phyloP scores from a whole-genome alignment of 2,797 vertebrate species.

The Arrhamphus sclerolepis region DNA sequence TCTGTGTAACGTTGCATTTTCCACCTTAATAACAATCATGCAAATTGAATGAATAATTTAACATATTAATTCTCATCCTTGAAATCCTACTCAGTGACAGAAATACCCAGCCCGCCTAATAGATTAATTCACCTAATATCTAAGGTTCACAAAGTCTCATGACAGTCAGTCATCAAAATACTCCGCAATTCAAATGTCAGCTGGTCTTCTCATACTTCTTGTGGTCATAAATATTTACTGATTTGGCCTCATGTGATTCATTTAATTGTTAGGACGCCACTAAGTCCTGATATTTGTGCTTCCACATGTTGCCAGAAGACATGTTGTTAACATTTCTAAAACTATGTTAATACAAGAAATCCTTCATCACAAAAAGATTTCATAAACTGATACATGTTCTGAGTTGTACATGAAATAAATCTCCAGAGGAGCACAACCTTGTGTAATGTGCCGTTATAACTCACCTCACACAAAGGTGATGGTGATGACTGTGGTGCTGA shows the following conservation, averaged over 20 bases:
- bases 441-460: constrained; percentile 3
- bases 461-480: constrained; percentile 1
- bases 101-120: not conserved
- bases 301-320: not conserved
- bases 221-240: not conserved
- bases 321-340: not conserved
- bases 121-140: constrained; percentile 17
- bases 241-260: constrained; percentile 23
- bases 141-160: constrained; percentile 24
- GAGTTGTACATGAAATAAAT: not conserved
- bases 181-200: not conserved
- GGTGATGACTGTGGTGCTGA: not conserved
- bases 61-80: not conserved
- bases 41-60: constrained; percentile 5
- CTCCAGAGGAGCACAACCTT: not conserved
- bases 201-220: constrained; percentile 10
- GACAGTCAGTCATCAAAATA: constrained; percentile 19
- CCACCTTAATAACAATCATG: not conserved
- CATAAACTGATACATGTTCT: not conserved
- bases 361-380: not conserved
- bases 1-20: not conserved
- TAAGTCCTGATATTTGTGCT: not conserved
- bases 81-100: not conserved
- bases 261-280: not conserved
- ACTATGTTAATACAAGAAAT: not conserved